phyloP scores from a whole-genome alignment of 2,797 vertebrate genomes.

The Rhinella marina region DNA sequence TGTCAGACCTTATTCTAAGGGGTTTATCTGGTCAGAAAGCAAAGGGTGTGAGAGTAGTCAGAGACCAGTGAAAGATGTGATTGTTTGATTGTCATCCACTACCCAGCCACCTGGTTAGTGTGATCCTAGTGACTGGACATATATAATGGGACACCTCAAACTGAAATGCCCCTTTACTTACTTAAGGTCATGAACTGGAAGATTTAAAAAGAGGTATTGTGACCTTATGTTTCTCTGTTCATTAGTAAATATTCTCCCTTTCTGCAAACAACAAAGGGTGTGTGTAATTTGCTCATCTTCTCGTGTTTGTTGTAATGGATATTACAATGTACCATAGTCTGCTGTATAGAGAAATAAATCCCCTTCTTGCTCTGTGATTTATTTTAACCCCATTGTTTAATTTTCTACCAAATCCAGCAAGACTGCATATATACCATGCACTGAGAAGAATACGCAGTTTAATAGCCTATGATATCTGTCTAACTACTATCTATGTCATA shows the following conservation, averaged over 20 bases:
- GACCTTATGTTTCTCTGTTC: slow-evolving; percentile 60
- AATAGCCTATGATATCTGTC: background rate
- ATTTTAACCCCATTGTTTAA: background rate
- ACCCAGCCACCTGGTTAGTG: slow-evolving; percentile 64
- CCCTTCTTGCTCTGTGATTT: background rate
- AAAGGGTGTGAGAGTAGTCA: slow-evolving; percentile 67
- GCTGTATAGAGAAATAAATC: too few species aligned
- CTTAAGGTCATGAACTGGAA: slow-evolving; percentile 59
- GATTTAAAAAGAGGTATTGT: slow-evolving; percentile 62
- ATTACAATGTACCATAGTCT: slow-evolving; percentile 3
- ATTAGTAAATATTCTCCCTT: background rate
- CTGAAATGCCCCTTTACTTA: slow-evolving; percentile 62
- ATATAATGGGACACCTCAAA: slow-evolving; percentile 73
- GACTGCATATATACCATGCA: background rate
- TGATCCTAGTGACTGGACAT: slow-evolving; percentile 71
- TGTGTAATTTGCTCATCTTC: slow-evolving; percentile 53
- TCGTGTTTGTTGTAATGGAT: slow-evolving; percentile 45
- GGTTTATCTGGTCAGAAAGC: slow-evolving; percentile 67
- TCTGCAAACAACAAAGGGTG: slow-evolving; percentile 40
- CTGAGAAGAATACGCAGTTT: background rate
- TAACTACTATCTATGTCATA: too few species aligned
- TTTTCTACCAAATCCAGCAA: background rate
- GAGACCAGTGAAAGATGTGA: slow-evolving; percentile 70
- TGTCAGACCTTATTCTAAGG: slow-evolving; percentile 22
- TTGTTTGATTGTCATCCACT: slow-evolving; percentile 66